Conservation (phyloP, 2,888 invertebrate species). For the Aplocera efformata region DNA sequence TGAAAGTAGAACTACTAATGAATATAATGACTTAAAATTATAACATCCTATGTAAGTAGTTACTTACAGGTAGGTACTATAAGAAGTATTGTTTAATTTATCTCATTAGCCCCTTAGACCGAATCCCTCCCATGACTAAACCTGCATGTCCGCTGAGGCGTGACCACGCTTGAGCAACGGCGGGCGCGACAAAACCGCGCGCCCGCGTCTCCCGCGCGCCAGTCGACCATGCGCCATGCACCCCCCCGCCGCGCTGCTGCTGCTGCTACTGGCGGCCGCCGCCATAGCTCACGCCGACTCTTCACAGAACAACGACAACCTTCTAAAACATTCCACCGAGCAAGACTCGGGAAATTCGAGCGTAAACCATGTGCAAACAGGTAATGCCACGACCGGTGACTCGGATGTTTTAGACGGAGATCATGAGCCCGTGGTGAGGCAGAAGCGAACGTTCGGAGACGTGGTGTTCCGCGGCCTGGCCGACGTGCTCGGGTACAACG, state of each 20-base stretch:
- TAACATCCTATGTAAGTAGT: too few relatives aligned
- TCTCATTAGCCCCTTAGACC: not conserved
- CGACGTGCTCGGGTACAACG: conserved; percentile 69
- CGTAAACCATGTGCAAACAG: conserved; percentile 26
- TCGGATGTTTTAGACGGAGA: conserved; percentile 45
- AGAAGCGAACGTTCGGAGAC: conserved; percentile 74
- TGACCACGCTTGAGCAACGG: conserved; percentile 57
- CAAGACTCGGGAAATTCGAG: conserved; percentile 21
- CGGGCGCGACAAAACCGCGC: conserved; percentile 61
- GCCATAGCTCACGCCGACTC: conserved; percentile 24
- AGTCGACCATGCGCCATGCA: conserved; percentile 65
- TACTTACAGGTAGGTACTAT: too few relatives aligned
- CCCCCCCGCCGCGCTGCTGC: conserved; percentile 49
- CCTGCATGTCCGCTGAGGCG: conserved; percentile 32
- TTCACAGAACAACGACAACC: conserved; percentile 25
- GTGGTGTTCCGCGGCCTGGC: conserved; percentile 75
- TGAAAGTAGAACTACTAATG: too few relatives aligned
- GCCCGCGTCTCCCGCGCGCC: conserved; percentile 49
- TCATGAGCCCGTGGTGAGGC: conserved; percentile 63
- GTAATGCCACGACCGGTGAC: conserved; percentile 25
- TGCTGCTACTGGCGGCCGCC: conserved; percentile 38
- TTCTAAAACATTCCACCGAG: conserved; percentile 21
- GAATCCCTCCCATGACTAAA: conserved; percentile 5
- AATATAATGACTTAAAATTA: too few relatives aligned
- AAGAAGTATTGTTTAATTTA: too few relatives aligned